Conservation (phyloP, 2,888 invertebrate species). For the Dysmachus trigonus region DNA sequence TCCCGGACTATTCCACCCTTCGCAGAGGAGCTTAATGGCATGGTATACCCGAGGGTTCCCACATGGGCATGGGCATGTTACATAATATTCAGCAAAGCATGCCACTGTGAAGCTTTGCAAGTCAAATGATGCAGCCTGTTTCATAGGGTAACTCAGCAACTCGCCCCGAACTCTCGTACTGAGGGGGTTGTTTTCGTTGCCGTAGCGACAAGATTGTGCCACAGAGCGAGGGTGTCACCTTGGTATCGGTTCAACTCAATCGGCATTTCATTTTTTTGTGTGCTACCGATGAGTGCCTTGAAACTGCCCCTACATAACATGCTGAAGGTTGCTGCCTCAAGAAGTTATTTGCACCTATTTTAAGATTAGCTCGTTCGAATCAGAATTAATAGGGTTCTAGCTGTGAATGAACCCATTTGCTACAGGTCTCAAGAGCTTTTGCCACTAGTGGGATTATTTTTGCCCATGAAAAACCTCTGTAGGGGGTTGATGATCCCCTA, state of each 20-base stretch:
- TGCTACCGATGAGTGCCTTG: neutral
- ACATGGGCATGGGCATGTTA: neutral
- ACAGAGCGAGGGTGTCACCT: slow-evolving; percentile 6
- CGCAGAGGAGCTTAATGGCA: neutral
- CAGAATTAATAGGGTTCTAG: neutral
- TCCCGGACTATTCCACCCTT: neutral
- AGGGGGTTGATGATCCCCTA: neutral
- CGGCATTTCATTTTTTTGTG: neutral
- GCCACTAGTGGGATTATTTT: neutral
- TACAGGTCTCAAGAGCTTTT: neutral
- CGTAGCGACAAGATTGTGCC: neutral
- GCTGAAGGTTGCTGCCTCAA: neutral
- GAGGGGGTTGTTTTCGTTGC: neutral
- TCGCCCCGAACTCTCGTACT: neutral
- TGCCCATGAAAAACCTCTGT: neutral
- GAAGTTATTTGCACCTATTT: neutral
- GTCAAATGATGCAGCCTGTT: neutral
- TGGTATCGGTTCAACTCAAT: neutral
- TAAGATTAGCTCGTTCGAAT: neutral
- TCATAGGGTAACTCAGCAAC: neutral
- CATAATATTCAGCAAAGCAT: neutral
- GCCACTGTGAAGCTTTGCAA: neutral
- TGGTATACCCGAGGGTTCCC: neutral
- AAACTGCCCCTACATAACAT: neutral
- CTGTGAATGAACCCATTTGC: neutral